Percentiles rank a stretch among this genome's conserved stretches.
Evolutionary conservation across 2,797 vertebrate genomes (phyloP).

Genomic region (Liparis tanakae): DNA sequence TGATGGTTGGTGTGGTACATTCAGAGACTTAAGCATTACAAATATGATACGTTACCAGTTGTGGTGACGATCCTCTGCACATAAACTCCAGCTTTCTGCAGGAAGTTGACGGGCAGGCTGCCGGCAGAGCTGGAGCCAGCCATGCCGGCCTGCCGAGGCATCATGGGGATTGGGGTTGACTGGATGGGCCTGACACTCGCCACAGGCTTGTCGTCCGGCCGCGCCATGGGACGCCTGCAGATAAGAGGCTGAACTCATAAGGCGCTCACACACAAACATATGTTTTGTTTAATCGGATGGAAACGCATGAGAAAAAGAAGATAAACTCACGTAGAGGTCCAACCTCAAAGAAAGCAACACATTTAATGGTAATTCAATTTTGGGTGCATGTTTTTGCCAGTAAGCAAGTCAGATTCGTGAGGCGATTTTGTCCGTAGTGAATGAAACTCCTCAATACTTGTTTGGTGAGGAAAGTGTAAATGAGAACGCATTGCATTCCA

Average conservation of each 20-base stretch:
- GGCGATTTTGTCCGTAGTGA: not conserved
- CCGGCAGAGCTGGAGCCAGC: slow-evolving; percentile 86
- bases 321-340: not conserved
- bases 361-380: not conserved
- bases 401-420: not conserved
- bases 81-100: slow-evolving; percentile 95
- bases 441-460: not conserved
- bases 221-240: slow-evolving; percentile 88
- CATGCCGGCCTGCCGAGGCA: slow-evolving; percentile 92
- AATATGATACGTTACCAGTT: slow-evolving; percentile 83
- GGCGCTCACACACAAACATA: not conserved
- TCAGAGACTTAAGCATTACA: not conserved
- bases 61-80: slow-evolving; percentile 98
- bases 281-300: not conserved
- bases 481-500: not conserved
- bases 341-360: not conserved
- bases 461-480: not conserved
- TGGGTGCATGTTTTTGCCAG: not conserved
- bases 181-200: slow-evolving; percentile 97
- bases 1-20: not conserved
- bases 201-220: slow-evolving; percentile 94
- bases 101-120: slow-evolving; percentile 95
- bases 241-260: slow-evolving; percentile 27
- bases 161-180: slow-evolving; percentile 98
- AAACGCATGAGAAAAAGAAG: not conserved